Conservation (phyloP, 1,140 invertebrate species). For the Bicyclus anynana region DNA sequence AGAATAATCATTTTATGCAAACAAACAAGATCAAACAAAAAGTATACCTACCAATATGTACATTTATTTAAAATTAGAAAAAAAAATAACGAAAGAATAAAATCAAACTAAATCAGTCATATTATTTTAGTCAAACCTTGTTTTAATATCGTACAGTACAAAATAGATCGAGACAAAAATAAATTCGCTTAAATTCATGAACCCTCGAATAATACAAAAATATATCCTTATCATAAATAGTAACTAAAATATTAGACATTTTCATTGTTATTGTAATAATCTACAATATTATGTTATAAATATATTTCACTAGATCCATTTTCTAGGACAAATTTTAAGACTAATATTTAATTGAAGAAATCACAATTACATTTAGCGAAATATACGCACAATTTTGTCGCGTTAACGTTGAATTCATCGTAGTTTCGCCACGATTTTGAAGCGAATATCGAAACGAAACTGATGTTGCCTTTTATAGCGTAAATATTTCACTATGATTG, state of each 20-base stretch:
- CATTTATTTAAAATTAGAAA: neutral
- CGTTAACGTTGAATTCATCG: too few relatives aligned
- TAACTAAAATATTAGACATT: slow-evolving; percentile 24
- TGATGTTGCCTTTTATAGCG: too few relatives aligned
- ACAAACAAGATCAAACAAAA: neutral
- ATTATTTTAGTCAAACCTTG: neutral
- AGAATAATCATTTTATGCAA: too few relatives aligned
- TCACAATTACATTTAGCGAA: slow-evolving; percentile 26
- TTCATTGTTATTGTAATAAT: slow-evolving; percentile 20
- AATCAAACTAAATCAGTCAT: slow-evolving; percentile 4
- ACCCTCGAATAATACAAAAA: slow-evolving; percentile 35
- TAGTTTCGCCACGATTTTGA: neutral
- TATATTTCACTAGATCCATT: slow-evolving; percentile 27
- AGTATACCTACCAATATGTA: neutral
- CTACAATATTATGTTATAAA: slow-evolving; percentile 27
- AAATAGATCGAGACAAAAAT: slow-evolving; percentile 25
- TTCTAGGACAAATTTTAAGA: slow-evolving; percentile 22
- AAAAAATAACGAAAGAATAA: neutral
- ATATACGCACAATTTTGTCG: too few relatives aligned
- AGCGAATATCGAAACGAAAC: too few relatives aligned
- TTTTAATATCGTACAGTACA: slow-evolving; percentile 2
- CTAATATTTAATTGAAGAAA: slow-evolving; percentile 22
- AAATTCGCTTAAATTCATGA: slow-evolving; percentile 32
- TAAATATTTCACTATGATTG: too few relatives aligned
- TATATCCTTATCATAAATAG: slow-evolving; percentile 26